Evolutionary conservation across 2,113 vertebrate genomes (phyloP).

Genomic region (Mustelus asterias): DNA sequence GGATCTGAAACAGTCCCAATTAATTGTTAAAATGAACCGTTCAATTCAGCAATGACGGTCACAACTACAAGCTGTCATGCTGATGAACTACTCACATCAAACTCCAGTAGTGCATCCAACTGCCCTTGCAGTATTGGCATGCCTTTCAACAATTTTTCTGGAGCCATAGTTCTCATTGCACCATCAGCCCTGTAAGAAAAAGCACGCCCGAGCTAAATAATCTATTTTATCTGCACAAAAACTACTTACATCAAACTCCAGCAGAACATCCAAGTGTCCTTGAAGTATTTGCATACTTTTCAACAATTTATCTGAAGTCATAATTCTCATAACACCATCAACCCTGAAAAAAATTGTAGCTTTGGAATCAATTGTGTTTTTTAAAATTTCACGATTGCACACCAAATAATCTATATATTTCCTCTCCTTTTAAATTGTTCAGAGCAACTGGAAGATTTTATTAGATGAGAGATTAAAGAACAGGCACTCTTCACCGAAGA

Average conservation of each 20-base stretch:
- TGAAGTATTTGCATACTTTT: slow-evolving; percentile 21
- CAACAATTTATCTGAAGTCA: slow-evolving; percentile 23
- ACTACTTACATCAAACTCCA: slow-evolving; percentile 38
- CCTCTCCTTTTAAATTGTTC: not conserved
- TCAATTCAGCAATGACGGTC: not conserved
- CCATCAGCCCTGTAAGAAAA: slow-evolving; percentile 76
- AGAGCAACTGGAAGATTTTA: not conserved
- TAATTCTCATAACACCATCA: slow-evolving; percentile 25
- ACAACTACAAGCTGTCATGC: slow-evolving; percentile 9
- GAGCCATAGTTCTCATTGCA: slow-evolving; percentile 90
- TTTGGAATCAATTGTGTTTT: not conserved
- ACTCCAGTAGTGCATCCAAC: slow-evolving; percentile 92
- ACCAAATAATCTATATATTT: not conserved
- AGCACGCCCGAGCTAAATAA: not conserved
- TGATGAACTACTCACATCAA: slow-evolving; percentile 71
- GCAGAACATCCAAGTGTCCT: slow-evolving; percentile 32
- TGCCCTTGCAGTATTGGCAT: slow-evolving; percentile 94
- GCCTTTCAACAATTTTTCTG: slow-evolving; percentile 92
- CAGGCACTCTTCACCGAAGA: not conserved
- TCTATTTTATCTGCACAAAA: not conserved
- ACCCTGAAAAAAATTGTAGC: not conserved
- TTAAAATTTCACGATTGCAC: not conserved
- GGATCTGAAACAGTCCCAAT: not conserved
- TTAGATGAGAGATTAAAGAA: not conserved
- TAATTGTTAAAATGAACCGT: not conserved